These are phyloP conservation scores for Cremastinae sp. DNA, from an alignment of 2,888 invertebrate species.

Conservation along the genomic window DNA sequence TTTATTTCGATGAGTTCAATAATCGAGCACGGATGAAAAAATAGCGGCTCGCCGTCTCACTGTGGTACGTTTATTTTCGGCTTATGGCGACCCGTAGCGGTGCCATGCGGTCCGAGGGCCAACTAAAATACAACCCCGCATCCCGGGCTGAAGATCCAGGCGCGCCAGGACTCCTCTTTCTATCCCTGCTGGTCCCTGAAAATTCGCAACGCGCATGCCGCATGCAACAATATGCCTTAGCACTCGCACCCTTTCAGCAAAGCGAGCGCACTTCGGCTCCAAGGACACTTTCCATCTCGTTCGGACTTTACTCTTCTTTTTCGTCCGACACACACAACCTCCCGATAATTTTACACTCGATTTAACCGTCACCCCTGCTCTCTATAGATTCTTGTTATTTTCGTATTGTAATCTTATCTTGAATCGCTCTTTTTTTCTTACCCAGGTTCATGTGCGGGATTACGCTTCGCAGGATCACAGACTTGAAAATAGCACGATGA, in stretches of 20 bases:
- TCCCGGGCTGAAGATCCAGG: conserved; percentile 63
- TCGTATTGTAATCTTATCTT: not conserved
- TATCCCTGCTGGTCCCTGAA: conserved; percentile 49
- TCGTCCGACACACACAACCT: conserved; percentile 38
- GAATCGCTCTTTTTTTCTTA: too few relatives aligned
- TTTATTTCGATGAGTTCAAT: too few relatives aligned
- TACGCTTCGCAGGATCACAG: too few relatives aligned
- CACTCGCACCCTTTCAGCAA: not conserved
- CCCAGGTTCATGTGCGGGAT: too few relatives aligned
- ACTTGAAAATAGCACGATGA: too few relatives aligned
- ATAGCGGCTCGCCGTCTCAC: too few relatives aligned
- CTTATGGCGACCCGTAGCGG: conserved; percentile 56
- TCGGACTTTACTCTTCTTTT: conserved; percentile 11
- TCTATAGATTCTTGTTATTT: conserved; percentile 35
- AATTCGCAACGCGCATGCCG: conserved; percentile 60
- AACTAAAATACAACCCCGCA: conserved; percentile 59
- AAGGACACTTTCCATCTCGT: conserved; percentile 22
- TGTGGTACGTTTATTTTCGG: conserved; percentile 13
- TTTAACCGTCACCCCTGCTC: conserved; percentile 25
- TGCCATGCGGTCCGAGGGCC: conserved; percentile 60
- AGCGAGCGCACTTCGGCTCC: too few relatives aligned
- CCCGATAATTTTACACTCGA: conserved; percentile 57
- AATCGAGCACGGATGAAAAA: too few relatives aligned
- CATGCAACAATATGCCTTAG: conserved; percentile 33
- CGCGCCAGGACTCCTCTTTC: conserved; percentile 55